phyloP scores from a whole-genome alignment of 2,113 vertebrate genomes.

The Tylochromis polylepis region DNA sequence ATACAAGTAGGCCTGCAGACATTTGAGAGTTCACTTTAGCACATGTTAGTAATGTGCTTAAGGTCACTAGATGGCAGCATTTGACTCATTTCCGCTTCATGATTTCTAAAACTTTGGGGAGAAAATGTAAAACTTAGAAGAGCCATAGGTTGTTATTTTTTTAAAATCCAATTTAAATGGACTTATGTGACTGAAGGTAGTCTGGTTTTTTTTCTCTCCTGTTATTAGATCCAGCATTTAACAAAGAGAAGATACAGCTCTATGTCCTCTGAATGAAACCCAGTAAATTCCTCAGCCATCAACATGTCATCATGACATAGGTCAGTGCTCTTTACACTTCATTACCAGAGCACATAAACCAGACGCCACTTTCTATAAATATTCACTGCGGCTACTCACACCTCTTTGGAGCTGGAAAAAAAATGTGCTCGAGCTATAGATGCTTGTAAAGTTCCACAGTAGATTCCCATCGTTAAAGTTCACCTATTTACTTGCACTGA shows the following conservation, averaged over 20 bases:
- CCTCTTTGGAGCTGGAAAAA: neutral
- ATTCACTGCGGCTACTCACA: neutral
- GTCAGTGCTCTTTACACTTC: slow-evolving; percentile 31
- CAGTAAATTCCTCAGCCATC: neutral
- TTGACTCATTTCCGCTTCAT: neutral
- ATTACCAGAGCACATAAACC: slow-evolving; percentile 28
- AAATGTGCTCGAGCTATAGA: neutral
- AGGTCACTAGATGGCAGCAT: slow-evolving; percentile 31
- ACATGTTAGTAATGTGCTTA: neutral
- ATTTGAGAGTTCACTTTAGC: neutral
- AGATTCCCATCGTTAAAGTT: neutral
- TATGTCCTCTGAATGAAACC: neutral
- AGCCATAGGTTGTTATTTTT: neutral
- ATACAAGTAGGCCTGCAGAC: neutral
- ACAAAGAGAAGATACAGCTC: neutral
- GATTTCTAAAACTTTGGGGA: neutral
- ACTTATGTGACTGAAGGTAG: neutral
- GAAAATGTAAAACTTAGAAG: neutral
- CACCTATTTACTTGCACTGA: neutral
- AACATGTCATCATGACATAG: slow-evolving; percentile 10
- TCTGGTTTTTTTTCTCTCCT: neutral
- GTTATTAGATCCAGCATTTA: neutral
- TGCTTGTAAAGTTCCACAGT: neutral
- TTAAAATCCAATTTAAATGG: neutral
- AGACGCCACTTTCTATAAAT: slow-evolving; percentile 16